These are phyloP conservation scores for Aratinga solstitialis DNA, from an alignment of 2,797 vertebrate genomes.

Conservation along the genomic window DNA sequence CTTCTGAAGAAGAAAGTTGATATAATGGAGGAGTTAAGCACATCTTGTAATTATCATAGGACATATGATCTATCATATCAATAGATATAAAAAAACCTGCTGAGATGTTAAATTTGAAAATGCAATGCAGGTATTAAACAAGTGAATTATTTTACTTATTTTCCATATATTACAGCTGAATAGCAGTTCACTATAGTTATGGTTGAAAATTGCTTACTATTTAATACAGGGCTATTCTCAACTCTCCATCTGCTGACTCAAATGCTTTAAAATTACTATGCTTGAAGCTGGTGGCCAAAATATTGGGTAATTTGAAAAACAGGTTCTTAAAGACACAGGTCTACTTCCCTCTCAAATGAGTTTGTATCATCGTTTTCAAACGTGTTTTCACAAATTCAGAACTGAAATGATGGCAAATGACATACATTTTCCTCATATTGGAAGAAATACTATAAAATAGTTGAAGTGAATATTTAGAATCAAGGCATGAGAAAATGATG, in stretches of 20 bases:
- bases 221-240: slow-evolving; percentile 2
- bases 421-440: background rate
- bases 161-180: slow-evolving; percentile 51
- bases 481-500: background rate
- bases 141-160: slow-evolving; percentile 57
- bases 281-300: background rate
- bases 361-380: background rate
- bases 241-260: slow-evolving; percentile 32
- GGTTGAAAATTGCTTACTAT: slow-evolving; percentile 12
- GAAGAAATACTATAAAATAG: background rate
- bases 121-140: slow-evolving; percentile 10
- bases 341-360: background rate
- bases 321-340: background rate
- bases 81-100: background rate
- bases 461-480: background rate
- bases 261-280: background rate
- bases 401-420: background rate
- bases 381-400: background rate
- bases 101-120: slow-evolving; percentile 41
- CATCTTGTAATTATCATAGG: background rate
- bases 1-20: background rate
- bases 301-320: background rate
- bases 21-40: background rate
- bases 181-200: background rate
- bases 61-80: background rate